A percentile compares a stretch with the other conserved stretches of the same genome.
phyloP scores from a whole-genome alignment of 1,140 invertebrate species.

The Bombyx mandarina region DNA sequence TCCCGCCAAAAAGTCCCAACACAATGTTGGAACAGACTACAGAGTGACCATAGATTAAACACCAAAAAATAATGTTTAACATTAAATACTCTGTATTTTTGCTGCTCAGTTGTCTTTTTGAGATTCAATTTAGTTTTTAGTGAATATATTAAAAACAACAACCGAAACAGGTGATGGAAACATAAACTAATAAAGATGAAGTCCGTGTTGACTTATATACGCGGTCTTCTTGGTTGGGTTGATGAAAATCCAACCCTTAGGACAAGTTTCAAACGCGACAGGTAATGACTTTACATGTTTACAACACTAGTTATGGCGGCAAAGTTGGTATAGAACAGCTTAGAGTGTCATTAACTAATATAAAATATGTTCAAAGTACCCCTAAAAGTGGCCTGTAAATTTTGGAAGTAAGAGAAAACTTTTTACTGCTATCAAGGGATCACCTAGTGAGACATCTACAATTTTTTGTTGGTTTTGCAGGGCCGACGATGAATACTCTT shows the following conservation, averaged over 20 bases:
- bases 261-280: slow-evolving; percentile 60
- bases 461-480: slow-evolving; percentile 28
- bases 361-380: slow-evolving; percentile 47
- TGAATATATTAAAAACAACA: slow-evolving; percentile 13
- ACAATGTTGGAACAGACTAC: too few relatives aligned
- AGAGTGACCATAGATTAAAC: too few relatives aligned
- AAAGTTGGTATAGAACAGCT: slow-evolving; percentile 40
- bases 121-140: slow-evolving; percentile 12
- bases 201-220: slow-evolving; percentile 55
- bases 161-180: slow-evolving; percentile 42
- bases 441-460: slow-evolving; percentile 1
- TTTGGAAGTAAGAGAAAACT: slow-evolving; percentile 43
- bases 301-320: slow-evolving; percentile 65
- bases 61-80: too few relatives aligned
- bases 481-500: slow-evolving; percentile 46
- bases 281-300: slow-evolving; percentile 65
- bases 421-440: not conserved
- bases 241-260: slow-evolving; percentile 38
- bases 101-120: slow-evolving; percentile 18
- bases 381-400: slow-evolving; percentile 41
- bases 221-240: slow-evolving; percentile 44
- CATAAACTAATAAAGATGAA: slow-evolving; percentile 51
- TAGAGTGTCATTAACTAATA: slow-evolving; percentile 13
- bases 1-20: too few relatives aligned
- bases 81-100: not conserved